A percentile compares a stretch with the other conserved stretches of the same genome.
phyloP scores from a whole-genome alignment of 2,797 vertebrate genomes.

The Myripristis jacobus region DNA sequence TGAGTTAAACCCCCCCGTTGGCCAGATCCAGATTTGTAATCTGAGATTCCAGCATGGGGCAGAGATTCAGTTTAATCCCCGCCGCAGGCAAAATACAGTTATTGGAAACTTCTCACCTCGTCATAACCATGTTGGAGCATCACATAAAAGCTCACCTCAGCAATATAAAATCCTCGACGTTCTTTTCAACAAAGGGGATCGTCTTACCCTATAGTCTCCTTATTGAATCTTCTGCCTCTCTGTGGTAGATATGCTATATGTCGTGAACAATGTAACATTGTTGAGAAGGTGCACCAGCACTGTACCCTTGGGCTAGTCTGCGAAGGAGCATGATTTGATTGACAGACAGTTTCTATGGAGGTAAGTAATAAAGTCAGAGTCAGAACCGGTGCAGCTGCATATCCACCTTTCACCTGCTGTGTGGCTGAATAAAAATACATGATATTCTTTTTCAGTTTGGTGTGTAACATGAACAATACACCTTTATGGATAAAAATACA shows the following conservation, averaged over 20 bases:
- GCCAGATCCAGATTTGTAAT: conserved; percentile 80
- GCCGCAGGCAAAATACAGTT: conserved; percentile 79
- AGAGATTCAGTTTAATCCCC: conserved; percentile 79
- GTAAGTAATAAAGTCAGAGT: conserved; percentile 75
- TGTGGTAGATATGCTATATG: conserved; percentile 75
- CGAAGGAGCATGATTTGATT: conserved; percentile 75
- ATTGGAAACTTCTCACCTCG: conserved; percentile 85
- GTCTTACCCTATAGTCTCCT: conserved; percentile 74
- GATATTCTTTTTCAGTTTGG: conserved; percentile 48
- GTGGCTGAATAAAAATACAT: conserved; percentile 56
- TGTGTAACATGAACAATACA: conserved; percentile 26
- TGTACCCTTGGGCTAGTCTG: conserved; percentile 77
- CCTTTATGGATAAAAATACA: conserved; percentile 27
- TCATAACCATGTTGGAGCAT: conserved; percentile 75
- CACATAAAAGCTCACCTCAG: conserved; percentile 76
- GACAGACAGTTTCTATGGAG: conserved; percentile 78
- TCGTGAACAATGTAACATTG: conserved; percentile 81
- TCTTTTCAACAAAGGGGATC: conserved; percentile 72
- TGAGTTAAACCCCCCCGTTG: conserved; percentile 70
- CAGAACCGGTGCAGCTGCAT: conserved; percentile 63
- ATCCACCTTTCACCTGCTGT: conserved; percentile 68
- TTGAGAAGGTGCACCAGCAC: conserved; percentile 68
- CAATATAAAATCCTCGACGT: conserved; percentile 73
- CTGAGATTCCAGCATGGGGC: conserved; percentile 77
- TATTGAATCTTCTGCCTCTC: conserved; percentile 73